Base-by-base conservation (phyloP, 2,797 vertebrate species). In the Cirrhinus molitorella region DNA sequence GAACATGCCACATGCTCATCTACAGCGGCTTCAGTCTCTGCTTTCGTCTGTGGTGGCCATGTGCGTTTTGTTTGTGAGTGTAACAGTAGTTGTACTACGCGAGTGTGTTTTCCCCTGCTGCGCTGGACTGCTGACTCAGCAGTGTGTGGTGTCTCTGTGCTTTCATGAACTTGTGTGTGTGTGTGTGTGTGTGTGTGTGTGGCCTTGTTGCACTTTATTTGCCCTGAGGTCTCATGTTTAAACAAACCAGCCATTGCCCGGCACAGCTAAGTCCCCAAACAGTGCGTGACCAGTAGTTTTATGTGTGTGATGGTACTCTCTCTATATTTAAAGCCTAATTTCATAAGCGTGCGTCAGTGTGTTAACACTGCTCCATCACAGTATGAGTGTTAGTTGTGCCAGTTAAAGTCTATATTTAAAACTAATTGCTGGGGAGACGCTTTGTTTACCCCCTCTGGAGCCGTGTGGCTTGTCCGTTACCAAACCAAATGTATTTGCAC, bases 381-480 rank as follows among this genome's bases (percentile, higher is more conserved):
- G 63, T 43, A 67, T 61, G 51, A 79, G 65, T 63, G 85, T 75
- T 76, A 65, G 55, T 51, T 68, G 31, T 74, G 61, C 65, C 72
- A 68, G 72, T 77, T 70, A 81, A 67, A 66, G 65, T 86, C 90
- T 91, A 89, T 90, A 89, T 89, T 91, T 91, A 89, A 90, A 90
- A 81, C 84, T 86, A 89, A 87, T 89, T 90, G 90, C 89, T 89
- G 85, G 88, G 89, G 87, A 89, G 89, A 88, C 80, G 83, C 83
- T 89, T 84, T 88, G 87, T 91, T 90, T 89, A 90, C 88, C 85
- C 85, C 84, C 87, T 83, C 86, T 89, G 89, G 87, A 90, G 87
- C 89, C 86, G 72, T 83, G 86, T 57, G 86, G 84, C 80, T 85
- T 87, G 84, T 87, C 81, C 78, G 70, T 83, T 82, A 88, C 77